phyloP scores from a whole-genome alignment of 1,140 invertebrate genomes.

The Colletes gigas region DNA sequence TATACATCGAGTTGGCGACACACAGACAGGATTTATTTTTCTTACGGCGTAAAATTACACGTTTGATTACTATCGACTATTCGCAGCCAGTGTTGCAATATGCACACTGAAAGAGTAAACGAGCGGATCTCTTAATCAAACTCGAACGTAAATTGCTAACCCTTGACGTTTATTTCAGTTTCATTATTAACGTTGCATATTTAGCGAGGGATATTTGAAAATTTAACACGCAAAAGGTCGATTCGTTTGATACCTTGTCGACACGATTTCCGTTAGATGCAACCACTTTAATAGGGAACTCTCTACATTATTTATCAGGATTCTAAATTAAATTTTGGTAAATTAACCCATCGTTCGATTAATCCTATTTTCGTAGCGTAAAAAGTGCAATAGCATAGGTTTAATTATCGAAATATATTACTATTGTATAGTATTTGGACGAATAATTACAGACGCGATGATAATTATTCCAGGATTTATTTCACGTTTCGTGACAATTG shows the following conservation, averaged over 20 bases:
- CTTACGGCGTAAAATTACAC: background rate
- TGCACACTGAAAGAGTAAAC: constrained; percentile 13
- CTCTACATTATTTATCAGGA: background rate
- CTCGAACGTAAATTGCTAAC: constrained; percentile 17
- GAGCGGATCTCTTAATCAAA: constrained; percentile 37
- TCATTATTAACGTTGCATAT: constrained; percentile 20
- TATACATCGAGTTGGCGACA: background rate
- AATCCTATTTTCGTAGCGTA: background rate
- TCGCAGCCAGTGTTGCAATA: no score
- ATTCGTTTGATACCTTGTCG: constrained; percentile 22
- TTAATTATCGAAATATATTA: background rate
- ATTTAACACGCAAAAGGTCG: constrained; percentile 28
- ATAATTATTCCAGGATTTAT: no score
- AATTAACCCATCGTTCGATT: background rate
- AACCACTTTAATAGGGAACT: background rate
- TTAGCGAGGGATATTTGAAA: background rate
- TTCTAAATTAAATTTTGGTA: constrained; percentile 8
- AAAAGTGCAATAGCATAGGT: background rate
- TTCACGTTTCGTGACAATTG: no score
- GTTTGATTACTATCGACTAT: background rate
- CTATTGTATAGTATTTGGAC: no score
- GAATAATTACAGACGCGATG: no score
- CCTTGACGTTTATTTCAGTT: constrained; percentile 10
- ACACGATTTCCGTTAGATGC: constrained; percentile 18
- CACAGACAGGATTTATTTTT: background rate